Conservation (phyloP, 53 echinoderm and acorn worm species). For the Apostichopus leukothele region DNA sequence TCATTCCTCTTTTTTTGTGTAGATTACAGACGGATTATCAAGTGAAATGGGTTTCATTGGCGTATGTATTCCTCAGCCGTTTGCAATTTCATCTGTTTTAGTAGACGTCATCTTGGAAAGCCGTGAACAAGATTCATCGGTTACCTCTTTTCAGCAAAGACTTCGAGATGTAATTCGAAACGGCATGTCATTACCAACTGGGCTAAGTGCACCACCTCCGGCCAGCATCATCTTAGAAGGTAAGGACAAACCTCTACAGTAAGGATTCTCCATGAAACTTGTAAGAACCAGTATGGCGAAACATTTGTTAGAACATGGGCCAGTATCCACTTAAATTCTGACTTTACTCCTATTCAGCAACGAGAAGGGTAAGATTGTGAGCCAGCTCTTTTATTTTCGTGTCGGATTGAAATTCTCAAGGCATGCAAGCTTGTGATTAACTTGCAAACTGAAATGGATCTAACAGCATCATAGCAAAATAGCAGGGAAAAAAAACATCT, state of each 20-base stretch:
- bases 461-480: too few relatives aligned
- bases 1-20: background rate
- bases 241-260: background rate
- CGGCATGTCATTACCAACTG: background rate
- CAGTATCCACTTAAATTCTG: too few relatives aligned
- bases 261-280: too few relatives aligned
- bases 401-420: too few relatives aligned
- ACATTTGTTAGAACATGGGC: too few relatives aligned
- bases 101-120: background rate
- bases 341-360: too few relatives aligned
- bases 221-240: background rate
- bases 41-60: background rate
- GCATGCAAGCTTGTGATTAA: too few relatives aligned
- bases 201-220: background rate
- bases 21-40: conserved; percentile 1
- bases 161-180: background rate
- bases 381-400: too few relatives aligned
- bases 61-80: conserved; percentile 17
- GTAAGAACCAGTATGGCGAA: too few relatives aligned
- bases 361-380: too few relatives aligned
- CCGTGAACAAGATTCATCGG: background rate
- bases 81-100: conserved; percentile 1
- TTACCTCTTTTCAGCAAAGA: background rate
- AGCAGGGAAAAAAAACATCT: too few relatives aligned
- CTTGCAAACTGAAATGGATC: too few relatives aligned